Percentiles rank a stretch among this genome's conserved stretches.
These are phyloP conservation scores for Apostichopus californicus DNA, from an alignment of 35 echinoderm and acorn worm species.

Conservation along the genomic window DNA sequence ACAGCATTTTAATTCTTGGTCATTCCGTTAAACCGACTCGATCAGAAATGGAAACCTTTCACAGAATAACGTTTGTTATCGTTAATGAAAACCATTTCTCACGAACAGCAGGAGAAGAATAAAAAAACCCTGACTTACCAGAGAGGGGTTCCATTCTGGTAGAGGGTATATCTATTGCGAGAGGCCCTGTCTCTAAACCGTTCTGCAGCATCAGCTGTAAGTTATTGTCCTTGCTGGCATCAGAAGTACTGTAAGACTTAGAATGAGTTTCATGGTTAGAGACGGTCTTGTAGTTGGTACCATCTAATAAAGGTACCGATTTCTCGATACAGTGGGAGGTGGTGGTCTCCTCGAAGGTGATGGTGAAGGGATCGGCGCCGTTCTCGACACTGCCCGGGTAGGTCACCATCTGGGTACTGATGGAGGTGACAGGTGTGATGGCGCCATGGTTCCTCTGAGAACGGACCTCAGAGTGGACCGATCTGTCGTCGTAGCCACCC, in stretches of 20 bases:
- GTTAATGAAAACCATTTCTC: not conserved
- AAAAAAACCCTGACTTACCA: conserved; percentile 53
- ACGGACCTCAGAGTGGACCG: conserved; percentile 25
- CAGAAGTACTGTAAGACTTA: conserved; percentile 90
- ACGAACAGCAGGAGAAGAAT: not conserved
- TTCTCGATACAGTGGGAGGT: conserved; percentile 84
- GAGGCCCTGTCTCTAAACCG: conserved; percentile 80
- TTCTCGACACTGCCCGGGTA: conserved; percentile 48
- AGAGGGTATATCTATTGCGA: conserved; percentile 89
- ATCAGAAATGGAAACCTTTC: no score
- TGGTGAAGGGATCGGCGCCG: conserved; percentile 68
- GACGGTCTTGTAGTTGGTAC: conserved; percentile 79
- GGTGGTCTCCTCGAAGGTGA: conserved; percentile 93
- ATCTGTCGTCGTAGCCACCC: not conserved
- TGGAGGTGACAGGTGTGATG: conserved; percentile 22
- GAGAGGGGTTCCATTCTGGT: conserved; percentile 51
- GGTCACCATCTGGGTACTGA: conserved; percentile 73
- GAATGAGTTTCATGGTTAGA: conserved; percentile 86
- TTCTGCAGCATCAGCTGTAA: conserved; percentile 81
- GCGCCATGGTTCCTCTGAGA: conserved; percentile 46
- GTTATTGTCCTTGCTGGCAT: conserved; percentile 79
- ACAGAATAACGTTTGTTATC: no score
- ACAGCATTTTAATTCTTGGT: no score
- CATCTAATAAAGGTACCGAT: conserved; percentile 80
- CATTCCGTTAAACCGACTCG: no score